Percentiles rank a stretch among this genome's conserved stretches.
Conservation (phyloP, 2,888 invertebrate species). For the Prosapia bicincta region DNA sequence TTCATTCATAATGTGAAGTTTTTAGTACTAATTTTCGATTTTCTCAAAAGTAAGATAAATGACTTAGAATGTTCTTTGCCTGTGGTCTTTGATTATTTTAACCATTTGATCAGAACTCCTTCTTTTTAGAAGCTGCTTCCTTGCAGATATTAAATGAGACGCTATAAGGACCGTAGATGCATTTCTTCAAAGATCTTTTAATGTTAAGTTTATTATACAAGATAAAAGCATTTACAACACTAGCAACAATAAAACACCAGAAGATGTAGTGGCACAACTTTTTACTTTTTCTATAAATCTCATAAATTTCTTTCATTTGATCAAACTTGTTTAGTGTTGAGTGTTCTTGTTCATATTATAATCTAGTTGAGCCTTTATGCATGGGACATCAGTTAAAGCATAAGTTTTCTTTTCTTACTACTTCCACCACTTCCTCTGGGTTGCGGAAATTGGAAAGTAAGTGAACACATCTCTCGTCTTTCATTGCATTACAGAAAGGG, state of each 20-base stretch:
- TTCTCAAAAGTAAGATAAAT: no score
- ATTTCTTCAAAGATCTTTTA: neutral
- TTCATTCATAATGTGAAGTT: no score
- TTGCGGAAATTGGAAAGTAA: conserved; percentile 27
- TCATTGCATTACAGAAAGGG: conserved; percentile 27
- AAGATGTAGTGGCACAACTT: conserved; percentile 41
- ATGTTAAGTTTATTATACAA: neutral
- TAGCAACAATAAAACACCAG: conserved; percentile 39
- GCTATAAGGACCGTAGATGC: no score
- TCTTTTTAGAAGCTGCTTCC: neutral
- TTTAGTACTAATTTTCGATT: no score
- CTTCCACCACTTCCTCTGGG: no score
- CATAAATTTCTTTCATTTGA: conserved; percentile 37
- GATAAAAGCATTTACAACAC: conserved; percentile 34
- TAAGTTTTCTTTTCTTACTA: conserved; percentile 9
- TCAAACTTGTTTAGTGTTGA: conserved; percentile 41
- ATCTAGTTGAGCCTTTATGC: conserved; percentile 37
- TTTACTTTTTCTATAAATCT: no score
- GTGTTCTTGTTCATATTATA: conserved; percentile 40
- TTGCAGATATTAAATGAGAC: neutral
- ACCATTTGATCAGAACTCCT: no score
- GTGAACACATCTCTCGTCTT: conserved; percentile 25
- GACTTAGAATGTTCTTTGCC: no score
- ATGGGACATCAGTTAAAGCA: conserved; percentile 28
- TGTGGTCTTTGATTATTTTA: no score